Evolutionary conservation across 2,797 vertebrate species (phyloP), one percentile per base, ranked within the genome.

Genomic region (Atherinosoma microstoma): DNA sequence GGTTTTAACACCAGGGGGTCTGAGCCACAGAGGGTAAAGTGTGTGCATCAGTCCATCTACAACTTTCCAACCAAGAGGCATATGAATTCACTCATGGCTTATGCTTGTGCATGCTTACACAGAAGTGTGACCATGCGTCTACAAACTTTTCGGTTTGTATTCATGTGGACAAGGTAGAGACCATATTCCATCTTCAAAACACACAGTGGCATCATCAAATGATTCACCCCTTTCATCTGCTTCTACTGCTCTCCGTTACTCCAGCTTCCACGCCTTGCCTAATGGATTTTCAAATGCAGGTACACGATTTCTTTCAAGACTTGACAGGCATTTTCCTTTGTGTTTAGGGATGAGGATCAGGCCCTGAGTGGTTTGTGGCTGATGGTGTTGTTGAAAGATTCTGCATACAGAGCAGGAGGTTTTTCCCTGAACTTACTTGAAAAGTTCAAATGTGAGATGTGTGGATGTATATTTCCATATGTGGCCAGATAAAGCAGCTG

Each of bases 251-350:
- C 80, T 85, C 78, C n/a, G 85, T 90, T 84, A 74, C 82, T 88
- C 70, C 84, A 70, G 85, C 83, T 85, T 87, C 84, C 73, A 84
- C 78, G 79, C 85, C 87, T 88, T 75, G 86, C 83, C 89, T 92
- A 93, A 94, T 94, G 93, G 92, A 92, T 92, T 93, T 92, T 92
- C 89, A 93, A 92, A 92, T 91, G 90, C 89, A 93, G 89, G 87
- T 91, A 82, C 86, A 89, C 45, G 56, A 87, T 90, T 93, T 93
- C 86, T 90, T 89, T 89, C 86, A 84, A 90, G 87, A 92, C 84
- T 91, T 90, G 90, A 92, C 91, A 84, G 86, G 78, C 83, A 89
- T 91, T 93, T 90, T 83, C 85, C 84, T 91, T 91, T 91, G 88
- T 90, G 88, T 91, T 91, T 83, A 75, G 74, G 86, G 90, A 91